Base-by-base conservation (phyloP, 1,140 invertebrate genomes). In the Calephelis virginiensis region DNA sequence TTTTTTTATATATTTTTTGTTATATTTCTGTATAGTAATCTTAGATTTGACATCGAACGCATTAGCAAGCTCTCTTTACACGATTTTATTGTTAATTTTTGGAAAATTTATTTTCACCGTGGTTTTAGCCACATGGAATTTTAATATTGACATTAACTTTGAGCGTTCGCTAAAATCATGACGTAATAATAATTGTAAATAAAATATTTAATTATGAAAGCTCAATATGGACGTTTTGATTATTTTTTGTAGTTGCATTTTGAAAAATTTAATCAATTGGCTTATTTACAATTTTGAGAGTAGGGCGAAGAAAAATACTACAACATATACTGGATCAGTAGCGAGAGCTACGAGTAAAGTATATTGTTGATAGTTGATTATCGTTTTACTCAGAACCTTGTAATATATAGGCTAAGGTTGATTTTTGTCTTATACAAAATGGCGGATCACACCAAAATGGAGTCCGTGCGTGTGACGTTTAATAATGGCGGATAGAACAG, bases 341-440 rank as follows among this genome's bases (percentile, higher is more conserved):
- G 60, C 7, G 40, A 9, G 11, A 38, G 68, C 73, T 78, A 85
- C 72, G 81, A 73, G 74, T 68, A 76, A 75, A 79, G 78, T 82
- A 85, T 72, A 75, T 63, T 69, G 64, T 64, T 64, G 63, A 17
- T 53, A 53, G 50, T 53, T 17, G 50, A 56, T 64, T 64, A 48
- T 11, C 49, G 63, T 64, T 56, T 37, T 50, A 64, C 50, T 61
- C 61, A 14, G 48, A 62, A 53, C n/a, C 69, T 65, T 83, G 83
- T 84, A 86, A 77, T 79, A 83, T 84, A 86, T 84, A 84, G 79
- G 17, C 45, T 71, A 77, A 85, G 77, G 77, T 66, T 74, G 61
- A 63, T 63, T 63, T 71, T 67, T 71, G 67, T 64, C 45, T 68
- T 43, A 37, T 13, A 47, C 43, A 48, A 47, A 48, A 47, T 63